A percentile compares a stretch with the other conserved stretches of the same genome.
Conservation (phyloP, 2,797 vertebrate genomes). For the Moxostoma hubbsi region DNA sequence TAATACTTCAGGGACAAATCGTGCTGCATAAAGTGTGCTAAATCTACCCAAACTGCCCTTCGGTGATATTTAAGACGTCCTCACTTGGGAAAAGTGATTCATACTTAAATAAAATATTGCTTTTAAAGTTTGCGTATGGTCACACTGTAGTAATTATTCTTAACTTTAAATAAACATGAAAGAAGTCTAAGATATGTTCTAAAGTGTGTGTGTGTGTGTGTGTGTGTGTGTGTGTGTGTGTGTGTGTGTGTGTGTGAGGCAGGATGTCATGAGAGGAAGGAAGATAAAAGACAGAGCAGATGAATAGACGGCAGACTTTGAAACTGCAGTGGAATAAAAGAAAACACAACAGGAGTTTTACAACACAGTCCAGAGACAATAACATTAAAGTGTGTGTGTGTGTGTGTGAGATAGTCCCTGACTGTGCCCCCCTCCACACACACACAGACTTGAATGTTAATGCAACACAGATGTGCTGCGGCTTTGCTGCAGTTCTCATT, state of each 20-base stretch:
- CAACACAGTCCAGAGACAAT: constrained; percentile 22
- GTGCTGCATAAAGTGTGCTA: too few relatives aligned
- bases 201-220: neutral
- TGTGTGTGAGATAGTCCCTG: neutral
- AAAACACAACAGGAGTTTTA: constrained; percentile 15
- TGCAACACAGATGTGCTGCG: constrained; percentile 44
- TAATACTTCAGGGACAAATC: too few relatives aligned
- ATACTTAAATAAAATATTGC: too few relatives aligned
- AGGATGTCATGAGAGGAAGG: constrained; percentile 9
- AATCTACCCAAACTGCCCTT: too few relatives aligned
- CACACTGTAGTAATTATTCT: too few relatives aligned
- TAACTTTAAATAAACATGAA: too few relatives aligned
- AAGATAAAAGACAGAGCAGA: neutral
- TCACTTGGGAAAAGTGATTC: too few relatives aligned
- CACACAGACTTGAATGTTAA: constrained; percentile 31
- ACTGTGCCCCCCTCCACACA: neutral
- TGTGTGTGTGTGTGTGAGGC: neutral
- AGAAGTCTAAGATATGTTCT: too few relatives aligned
- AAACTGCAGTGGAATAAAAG: neutral
- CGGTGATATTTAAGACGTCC: too few relatives aligned
- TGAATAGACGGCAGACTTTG: constrained; percentile 7
- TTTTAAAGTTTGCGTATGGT: too few relatives aligned
- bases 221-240: neutral
- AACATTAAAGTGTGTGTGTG: constrained; percentile 11
- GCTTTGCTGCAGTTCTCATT: constrained; percentile 35